phyloP scores from a whole-genome alignment of 2,888 invertebrate genomes.

The Diogma glabrata region DNA sequence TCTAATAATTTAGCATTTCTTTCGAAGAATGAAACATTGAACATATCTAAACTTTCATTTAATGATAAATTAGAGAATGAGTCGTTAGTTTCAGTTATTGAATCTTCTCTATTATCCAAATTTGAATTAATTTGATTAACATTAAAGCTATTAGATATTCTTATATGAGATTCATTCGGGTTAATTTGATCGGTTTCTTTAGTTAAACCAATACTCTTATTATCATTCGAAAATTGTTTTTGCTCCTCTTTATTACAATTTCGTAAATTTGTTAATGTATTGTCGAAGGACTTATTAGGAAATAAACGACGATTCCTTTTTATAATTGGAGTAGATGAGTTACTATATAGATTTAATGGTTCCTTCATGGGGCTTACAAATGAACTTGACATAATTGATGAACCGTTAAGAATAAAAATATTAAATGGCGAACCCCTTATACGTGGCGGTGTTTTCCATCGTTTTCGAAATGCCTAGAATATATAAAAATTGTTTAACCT shows the following conservation, averaged over 20 bases:
- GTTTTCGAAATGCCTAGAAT: conserved; percentile 48
- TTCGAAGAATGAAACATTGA: conserved; percentile 30
- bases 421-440: conserved; percentile 18
- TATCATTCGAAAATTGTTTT: too few species aligned
- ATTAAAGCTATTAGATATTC: too few species aligned
- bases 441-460: conserved; percentile 77
- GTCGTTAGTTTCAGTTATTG: conserved; percentile 17
- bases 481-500: background rate
- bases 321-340: conserved; percentile 9
- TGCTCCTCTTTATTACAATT: too few species aligned
- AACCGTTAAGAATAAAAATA: conserved; percentile 20
- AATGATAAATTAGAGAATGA: background rate
- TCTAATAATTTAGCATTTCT: conserved; percentile 51
- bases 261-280: conserved; percentile 7
- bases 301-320: conserved; percentile 7
- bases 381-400: conserved; percentile 20
- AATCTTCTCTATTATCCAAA: too few species aligned
- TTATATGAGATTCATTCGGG: too few species aligned
- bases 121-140: background rate
- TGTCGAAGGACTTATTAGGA: conserved; percentile 13
- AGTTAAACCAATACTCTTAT: background rate
- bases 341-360: conserved; percentile 15
- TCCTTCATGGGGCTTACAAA: conserved; percentile 17
- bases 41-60: conserved; percentile 15
- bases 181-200: too few species aligned